Conservation (phyloP, 2,797 vertebrate species). For the Lagothrix lagotricha region DNA sequence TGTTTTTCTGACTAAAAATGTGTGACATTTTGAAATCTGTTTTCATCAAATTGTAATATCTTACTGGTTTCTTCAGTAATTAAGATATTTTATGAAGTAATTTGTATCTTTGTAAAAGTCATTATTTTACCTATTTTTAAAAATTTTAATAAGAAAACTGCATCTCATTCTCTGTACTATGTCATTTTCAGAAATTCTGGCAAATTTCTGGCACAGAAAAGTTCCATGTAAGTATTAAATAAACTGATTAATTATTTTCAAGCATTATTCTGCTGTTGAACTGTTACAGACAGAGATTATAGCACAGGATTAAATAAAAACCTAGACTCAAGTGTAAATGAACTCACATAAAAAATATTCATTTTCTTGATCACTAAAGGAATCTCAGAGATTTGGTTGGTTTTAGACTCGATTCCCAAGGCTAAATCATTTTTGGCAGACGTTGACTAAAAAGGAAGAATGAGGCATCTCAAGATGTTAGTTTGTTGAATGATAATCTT, state of each 20-base stretch:
- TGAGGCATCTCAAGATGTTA: neutral
- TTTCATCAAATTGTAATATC: neutral
- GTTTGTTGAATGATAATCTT: neutral
- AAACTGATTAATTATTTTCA: neutral
- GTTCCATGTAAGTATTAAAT: neutral
- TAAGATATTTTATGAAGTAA: neutral
- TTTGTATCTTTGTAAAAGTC: neutral
- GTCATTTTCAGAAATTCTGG: neutral
- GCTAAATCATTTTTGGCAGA: neutral
- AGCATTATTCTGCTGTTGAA: neutral
- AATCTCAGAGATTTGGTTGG: neutral
- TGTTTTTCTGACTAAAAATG: neutral
- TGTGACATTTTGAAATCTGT: neutral
- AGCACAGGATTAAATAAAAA: neutral
- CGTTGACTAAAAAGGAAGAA: neutral
- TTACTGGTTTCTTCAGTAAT: neutral
- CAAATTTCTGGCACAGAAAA: neutral
- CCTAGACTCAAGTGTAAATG: neutral
- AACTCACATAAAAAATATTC: neutral
- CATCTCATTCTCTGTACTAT: neutral
- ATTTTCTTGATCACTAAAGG: neutral
- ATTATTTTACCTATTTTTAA: neutral
- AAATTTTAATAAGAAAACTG: neutral
- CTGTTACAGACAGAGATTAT: neutral
- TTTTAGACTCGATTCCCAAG: neutral